A percentile compares a stretch with the other conserved stretches of the same genome.
phyloP scores from a whole-genome alignment of 1,140 invertebrate genomes.

The Aphelinus atriplicis region DNA sequence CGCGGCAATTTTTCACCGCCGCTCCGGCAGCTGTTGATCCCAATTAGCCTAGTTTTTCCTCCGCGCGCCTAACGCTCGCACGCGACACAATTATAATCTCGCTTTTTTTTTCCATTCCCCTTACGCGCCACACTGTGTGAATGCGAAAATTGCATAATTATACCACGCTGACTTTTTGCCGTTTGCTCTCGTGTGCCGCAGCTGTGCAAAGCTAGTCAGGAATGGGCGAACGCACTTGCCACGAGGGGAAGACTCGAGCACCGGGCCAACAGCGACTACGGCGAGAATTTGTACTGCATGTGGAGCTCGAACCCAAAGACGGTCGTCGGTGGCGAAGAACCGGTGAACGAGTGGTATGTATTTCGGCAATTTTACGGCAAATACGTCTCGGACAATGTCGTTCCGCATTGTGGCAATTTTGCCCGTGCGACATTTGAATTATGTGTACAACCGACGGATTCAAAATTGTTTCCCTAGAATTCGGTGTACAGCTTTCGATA shows the following conservation, averaged over 20 bases:
- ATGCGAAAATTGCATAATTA: background rate
- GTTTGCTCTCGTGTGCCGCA: constrained; percentile 47
- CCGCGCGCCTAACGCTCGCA: background rate
- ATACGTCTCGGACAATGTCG: background rate
- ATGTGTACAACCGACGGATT: no score
- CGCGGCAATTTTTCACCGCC: no score
- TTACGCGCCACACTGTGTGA: background rate
- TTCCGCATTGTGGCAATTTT: no score
- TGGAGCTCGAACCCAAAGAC: constrained; percentile 79
- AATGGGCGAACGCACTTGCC: constrained; percentile 83
- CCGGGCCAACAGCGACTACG: constrained; percentile 78
- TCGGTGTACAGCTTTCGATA: no score
- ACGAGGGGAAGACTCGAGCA: constrained; percentile 77
- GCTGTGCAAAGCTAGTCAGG: constrained; percentile 78
- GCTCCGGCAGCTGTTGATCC: background rate
- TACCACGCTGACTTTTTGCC: no score
- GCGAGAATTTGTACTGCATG: constrained; percentile 83
- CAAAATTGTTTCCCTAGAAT: no score
- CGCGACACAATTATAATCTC: background rate
- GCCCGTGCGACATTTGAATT: no score
- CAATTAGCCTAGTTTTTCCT: constrained; percentile 10
- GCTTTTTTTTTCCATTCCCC: constrained; percentile 5
- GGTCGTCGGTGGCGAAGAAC: constrained; percentile 73
- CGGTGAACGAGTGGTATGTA: constrained; percentile 78
- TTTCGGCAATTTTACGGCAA: background rate